Evolutionary conservation across 2,113 vertebrate genomes (phyloP).

Genomic region (Plotosus lineatus): DNA sequence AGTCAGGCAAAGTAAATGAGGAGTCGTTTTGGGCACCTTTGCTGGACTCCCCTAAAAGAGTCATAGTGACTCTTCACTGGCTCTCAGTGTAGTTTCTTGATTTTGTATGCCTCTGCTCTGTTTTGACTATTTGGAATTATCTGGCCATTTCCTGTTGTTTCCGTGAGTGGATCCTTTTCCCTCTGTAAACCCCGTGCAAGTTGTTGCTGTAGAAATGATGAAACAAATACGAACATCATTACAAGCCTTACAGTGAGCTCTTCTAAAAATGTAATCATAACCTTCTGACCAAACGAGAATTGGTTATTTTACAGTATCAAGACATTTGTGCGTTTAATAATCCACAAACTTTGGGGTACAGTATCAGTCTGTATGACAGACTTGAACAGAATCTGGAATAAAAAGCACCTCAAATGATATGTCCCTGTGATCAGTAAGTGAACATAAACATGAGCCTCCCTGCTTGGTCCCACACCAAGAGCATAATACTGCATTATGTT

Average conservation of each 20-base stretch:
- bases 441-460: slow-evolving; percentile 13
- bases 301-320: background rate
- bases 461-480: background rate
- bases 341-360: background rate
- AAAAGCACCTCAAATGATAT: background rate
- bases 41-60: too few species aligned
- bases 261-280: background rate
- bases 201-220: background rate
- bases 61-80: too few species aligned
- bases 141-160: too few species aligned
- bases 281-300: background rate
- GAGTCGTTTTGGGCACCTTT: too few species aligned
- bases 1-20: too few species aligned
- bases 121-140: too few species aligned
- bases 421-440: background rate
- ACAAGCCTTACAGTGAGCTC: background rate
- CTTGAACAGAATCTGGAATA: background rate
- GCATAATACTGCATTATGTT: background rate
- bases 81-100: too few species aligned
- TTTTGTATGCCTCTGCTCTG: too few species aligned
- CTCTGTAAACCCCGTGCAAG: background rate
- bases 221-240: background rate
- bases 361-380: background rate
- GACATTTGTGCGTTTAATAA: background rate
- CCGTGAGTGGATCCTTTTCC: too few species aligned